Conservation (phyloP, 2,797 vertebrate species). For the Enteromius anoplus region DNA sequence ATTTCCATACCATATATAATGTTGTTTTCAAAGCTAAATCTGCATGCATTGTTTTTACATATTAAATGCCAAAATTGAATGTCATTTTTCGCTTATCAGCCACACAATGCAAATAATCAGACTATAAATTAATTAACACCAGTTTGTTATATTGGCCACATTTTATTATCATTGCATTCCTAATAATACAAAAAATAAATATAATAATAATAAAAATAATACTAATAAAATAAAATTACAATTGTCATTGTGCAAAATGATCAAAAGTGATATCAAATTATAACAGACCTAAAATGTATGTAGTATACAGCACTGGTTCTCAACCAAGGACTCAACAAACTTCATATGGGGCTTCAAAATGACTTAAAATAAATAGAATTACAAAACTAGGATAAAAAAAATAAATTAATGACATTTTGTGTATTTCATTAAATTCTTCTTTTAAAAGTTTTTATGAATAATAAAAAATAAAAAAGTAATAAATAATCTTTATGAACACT, state of each 20-base stretch:
- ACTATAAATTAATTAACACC: not conserved
- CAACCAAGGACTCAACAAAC: not conserved
- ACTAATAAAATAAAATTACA: not conserved
- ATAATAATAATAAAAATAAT: too few relatives aligned
- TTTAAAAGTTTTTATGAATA: not conserved
- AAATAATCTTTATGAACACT: too few relatives aligned
- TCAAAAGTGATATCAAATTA: not conserved
- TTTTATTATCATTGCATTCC: not conserved
- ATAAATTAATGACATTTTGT: not conserved
- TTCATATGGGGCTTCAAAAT: not conserved
- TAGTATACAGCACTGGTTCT: not conserved
- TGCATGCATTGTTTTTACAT: not conserved
- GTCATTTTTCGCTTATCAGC: not conserved
- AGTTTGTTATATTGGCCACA: not conserved
- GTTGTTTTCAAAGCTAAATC: not conserved
- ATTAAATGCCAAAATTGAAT: too few relatives aligned
- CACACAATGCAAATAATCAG: not conserved
- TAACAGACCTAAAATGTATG: not conserved
- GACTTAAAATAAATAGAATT: not conserved
- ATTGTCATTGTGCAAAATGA: not conserved
- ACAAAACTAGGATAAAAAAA: not conserved
- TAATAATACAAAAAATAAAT: not conserved
- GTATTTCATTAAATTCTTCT: not conserved
- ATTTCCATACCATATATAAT: not conserved
- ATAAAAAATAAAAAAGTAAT: too few relatives aligned